Evolutionary conservation across 2,113 vertebrate species (phyloP), one percentile per base, ranked within the genome.

Genomic region (Boulengeromyrus knoepffleri): DNA sequence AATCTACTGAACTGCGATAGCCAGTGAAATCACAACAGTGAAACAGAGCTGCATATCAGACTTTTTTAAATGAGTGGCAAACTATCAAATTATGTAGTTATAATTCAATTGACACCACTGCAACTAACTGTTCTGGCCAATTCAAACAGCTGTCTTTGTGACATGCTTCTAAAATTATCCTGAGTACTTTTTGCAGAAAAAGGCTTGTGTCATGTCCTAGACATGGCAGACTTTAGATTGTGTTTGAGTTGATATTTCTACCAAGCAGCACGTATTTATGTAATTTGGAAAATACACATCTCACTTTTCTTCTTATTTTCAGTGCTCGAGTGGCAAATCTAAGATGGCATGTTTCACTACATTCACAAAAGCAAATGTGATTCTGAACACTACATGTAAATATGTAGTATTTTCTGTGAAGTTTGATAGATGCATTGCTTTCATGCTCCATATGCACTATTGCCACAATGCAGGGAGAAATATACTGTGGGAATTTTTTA

Each of bases 401-500:
- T 58, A 88, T 53, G n/a, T 31, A 31, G 3, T 70, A 24, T 17
- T 66, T 46, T 15, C 62, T n/a, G n/a, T 50, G 70, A 62, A 13
- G 45, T 47, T 36, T 46, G 42, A 77, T 62, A 36, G 88, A 46
- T 19, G 45, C 62, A 19, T 47, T 46, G 62, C n/a, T 13, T 62
- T 21, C n/a, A 49, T 53, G 27, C 36, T 36, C 17, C 80, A 47
- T 47, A 45, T 84, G 17, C 42, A 47, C 36, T 85, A 85, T 1
- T 3, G 39, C 39, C 80, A 85, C 45, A 46, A 87, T 31, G 31
- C n/a, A 52, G 27, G 47, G 50, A 17, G n/a, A 52, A 42, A 87
- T 36, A 56, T 31, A 53, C 47, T 52, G 46, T 27, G 85, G 47
- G 85, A 50, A 47, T 86, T 90, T 90, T 91, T 62, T 90, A 90